Evolutionary conservation across 2,888 invertebrate species (phyloP).

Genomic region (Chydorus sphaericus): DNA sequence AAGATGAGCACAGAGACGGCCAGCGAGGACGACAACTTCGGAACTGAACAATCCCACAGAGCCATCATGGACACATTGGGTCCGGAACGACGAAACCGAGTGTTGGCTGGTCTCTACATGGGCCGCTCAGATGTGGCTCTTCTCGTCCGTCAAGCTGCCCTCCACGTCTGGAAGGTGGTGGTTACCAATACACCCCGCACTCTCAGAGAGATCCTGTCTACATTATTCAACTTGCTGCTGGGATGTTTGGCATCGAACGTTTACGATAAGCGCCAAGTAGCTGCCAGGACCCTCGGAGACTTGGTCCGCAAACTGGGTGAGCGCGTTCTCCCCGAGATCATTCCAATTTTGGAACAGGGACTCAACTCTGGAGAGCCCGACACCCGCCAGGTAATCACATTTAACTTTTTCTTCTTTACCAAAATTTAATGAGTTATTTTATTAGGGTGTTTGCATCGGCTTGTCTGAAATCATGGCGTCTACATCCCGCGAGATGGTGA

Average conservation of each 20-base stretch:
- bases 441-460: conserved; percentile 84
- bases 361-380: conserved; percentile 80
- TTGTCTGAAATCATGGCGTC: conserved; percentile 95
- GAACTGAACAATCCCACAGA: conserved; percentile 86
- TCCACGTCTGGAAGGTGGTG: conserved; percentile 99
- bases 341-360: conserved; percentile 90
- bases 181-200: conserved; percentile 96
- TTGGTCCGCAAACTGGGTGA: conserved; percentile 93
- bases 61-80: conserved; percentile 82
- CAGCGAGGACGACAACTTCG: conserved; percentile 97
- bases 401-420: background rate
- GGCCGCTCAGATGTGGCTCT: conserved; percentile 91
- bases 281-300: conserved; percentile 90
- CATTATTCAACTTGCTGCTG: conserved; percentile 76
- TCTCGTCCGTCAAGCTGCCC: conserved; percentile 91
- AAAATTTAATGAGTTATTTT: too few species aligned
- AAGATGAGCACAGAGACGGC: conserved; percentile 99
- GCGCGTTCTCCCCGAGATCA: conserved; percentile 91
- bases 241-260: conserved; percentile 92
- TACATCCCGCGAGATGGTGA: conserved; percentile 84
- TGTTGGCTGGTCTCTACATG: conserved; percentile 90
- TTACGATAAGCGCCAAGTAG: conserved; percentile 85
- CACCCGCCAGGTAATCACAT: conserved; percentile 58
- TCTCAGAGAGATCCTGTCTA: conserved; percentile 85
- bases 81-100: conserved; percentile 74